These are phyloP conservation scores for Oligia strigilis DNA, from an alignment of 2,888 invertebrate species.

Conservation along the genomic window DNA sequence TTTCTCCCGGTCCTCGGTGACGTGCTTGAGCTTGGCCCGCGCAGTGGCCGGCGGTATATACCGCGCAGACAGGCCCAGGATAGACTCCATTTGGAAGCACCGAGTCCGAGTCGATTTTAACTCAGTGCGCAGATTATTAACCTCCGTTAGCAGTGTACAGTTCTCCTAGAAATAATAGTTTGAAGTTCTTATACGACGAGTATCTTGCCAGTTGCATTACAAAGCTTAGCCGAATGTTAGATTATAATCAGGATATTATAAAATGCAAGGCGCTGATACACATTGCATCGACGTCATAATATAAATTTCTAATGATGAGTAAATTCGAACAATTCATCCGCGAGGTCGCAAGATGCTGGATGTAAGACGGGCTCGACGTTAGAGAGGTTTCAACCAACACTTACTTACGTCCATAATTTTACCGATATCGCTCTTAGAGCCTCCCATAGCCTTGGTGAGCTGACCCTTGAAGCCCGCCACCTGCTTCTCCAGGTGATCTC, in stretches of 20 bases:
- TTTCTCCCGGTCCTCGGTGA: constrained; percentile 91
- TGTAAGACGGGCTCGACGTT: neutral
- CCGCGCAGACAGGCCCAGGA: constrained; percentile 91
- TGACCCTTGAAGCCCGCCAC: constrained; percentile 82
- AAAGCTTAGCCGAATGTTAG: neutral
- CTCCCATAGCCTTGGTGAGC: constrained; percentile 81
- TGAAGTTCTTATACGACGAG: neutral
- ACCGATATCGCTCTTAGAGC: constrained; percentile 90
- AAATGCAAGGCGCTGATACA: neutral
- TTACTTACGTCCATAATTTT: constrained; percentile 92
- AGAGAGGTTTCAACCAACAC: neutral
- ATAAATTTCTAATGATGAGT: constrained; percentile 3
- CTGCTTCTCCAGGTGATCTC: constrained; percentile 94
- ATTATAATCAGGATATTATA: constrained; percentile 3
- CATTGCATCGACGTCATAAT: neutral
- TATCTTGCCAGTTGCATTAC: neutral
- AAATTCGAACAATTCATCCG: neutral
- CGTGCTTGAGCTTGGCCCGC: constrained; percentile 91
- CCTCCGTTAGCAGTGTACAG: constrained; percentile 93
- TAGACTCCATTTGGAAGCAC: constrained; percentile 93
- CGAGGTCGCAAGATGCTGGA: neutral
- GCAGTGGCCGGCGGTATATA: constrained; percentile 91
- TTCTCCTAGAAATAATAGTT: constrained; percentile 91
- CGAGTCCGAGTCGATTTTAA: constrained; percentile 92
- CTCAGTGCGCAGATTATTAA: constrained; percentile 93